Evolutionary conservation across 2,113 vertebrate genomes (phyloP), one percentile per base, ranked within the genome.

Genomic region (Chelonoidis abingdonii): DNA sequence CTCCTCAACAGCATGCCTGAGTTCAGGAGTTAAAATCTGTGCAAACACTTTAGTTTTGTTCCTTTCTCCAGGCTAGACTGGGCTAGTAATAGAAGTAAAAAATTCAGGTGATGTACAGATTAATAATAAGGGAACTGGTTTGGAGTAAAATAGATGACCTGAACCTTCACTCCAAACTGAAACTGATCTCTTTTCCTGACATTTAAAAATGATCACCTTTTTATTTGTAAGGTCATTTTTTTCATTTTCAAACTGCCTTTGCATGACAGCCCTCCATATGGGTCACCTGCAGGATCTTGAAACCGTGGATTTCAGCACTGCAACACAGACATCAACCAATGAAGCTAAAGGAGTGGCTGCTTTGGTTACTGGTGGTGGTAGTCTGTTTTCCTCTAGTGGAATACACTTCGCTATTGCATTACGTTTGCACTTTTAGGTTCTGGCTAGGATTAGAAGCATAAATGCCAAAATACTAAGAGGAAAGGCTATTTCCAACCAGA

Each of bases 351-450:
- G 89, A 49, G 16, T 12, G 50, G 31, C 31, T 88, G 89, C 81
- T 94, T 65, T 95, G 83, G 95, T 11, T 94, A 89, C 81, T 83
- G 72, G 81, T 69, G 88, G 16, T 38, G 59, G 59, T 83, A 91
- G 41, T 25, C 49, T 85, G 87, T 83, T 83, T 47, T 94, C 81
- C 53, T 83, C 1, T 38, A 2, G 53, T 49, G 72, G 53, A 83
- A 76, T 35, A 90, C 81, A 81, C 95, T 85, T 94, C n/a, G 69
- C 54, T 76, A 29, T 57, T 0, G 25, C 78, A 35, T 93, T 95
- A 59, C 69, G 22, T 78, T 84, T 49, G 52, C 5, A 59, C 49
- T 10, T 94, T 62, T 2, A 8, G 52, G 47, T 83, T 90, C 69
- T 84, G 53, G 75, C 79, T 80, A 76, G 59, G 89, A 96, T 89